These are phyloP conservation scores for Myodes glareolus DNA, from an alignment of 2,113 vertebrate genomes.

Conservation along the genomic window DNA sequence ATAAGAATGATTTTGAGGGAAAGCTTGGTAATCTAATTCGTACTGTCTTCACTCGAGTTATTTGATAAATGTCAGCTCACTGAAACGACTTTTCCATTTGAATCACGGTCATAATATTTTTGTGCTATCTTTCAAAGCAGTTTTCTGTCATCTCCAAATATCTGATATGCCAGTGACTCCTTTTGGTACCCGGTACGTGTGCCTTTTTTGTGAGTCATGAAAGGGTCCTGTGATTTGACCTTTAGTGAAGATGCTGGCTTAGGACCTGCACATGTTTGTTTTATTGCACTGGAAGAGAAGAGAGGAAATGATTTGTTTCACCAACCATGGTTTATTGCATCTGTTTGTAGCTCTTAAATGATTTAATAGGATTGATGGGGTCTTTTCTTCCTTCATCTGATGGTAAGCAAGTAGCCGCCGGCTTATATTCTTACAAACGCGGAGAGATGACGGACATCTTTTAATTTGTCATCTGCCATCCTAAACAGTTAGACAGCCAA, in stretches of 20 bases:
- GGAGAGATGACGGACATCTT: background rate
- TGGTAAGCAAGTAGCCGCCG: background rate
- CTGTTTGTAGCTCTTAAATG: slow-evolving; percentile 61
- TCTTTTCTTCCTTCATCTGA: slow-evolving; percentile 32
- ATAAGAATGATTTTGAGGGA: background rate
- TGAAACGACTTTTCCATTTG: slow-evolving; percentile 56
- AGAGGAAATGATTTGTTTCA: slow-evolving; percentile 52
- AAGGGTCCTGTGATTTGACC: slow-evolving; percentile 28
- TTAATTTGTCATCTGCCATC: slow-evolving; percentile 10
- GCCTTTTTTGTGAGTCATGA: slow-evolving; percentile 38
- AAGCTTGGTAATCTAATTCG: slow-evolving; percentile 8
- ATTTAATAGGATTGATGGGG: slow-evolving; percentile 52
- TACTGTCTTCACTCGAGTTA: background rate
- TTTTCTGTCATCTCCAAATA: background rate
- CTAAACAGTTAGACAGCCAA: background rate
- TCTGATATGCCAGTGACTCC: background rate
- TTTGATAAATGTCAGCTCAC: slow-evolving; percentile 28
- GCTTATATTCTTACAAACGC: background rate
- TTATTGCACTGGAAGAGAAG: slow-evolving; percentile 17
- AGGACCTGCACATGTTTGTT: slow-evolving; percentile 36
- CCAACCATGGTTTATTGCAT: slow-evolving; percentile 28
- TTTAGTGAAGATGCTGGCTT: slow-evolving; percentile 7
- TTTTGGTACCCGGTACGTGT: background rate
- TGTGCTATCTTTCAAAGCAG: background rate
- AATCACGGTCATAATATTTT: background rate